Evolutionary conservation across 2,888 invertebrate species (phyloP).

Genomic region (Periphyllus acericola): DNA sequence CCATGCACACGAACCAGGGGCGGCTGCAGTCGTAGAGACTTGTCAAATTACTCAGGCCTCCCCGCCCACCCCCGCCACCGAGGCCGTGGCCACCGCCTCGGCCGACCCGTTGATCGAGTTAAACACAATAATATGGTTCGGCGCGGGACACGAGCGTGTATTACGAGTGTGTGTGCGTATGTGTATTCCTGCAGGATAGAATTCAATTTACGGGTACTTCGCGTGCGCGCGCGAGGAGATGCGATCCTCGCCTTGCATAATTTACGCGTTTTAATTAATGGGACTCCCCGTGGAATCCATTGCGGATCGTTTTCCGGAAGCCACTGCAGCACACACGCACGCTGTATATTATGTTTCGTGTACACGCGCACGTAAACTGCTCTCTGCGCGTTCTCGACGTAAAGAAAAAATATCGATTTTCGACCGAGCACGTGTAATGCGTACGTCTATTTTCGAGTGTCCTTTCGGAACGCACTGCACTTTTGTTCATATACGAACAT

Average conservation of each 20-base stretch:
- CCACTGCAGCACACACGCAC: not conserved
- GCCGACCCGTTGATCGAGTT: slow-evolving; percentile 23
- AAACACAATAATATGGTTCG: slow-evolving; percentile 32
- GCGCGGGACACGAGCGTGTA: not conserved
- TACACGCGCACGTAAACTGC: not conserved
- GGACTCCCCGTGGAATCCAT: slow-evolving; percentile 61
- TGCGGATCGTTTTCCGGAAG: slow-evolving; percentile 58
- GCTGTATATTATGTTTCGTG: too few species aligned
- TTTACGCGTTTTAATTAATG: slow-evolving; percentile 62
- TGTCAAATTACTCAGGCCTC: slow-evolving; percentile 31
- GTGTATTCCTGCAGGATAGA: slow-evolving; percentile 12
- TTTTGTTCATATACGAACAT: too few species aligned
- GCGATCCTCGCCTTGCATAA: slow-evolving; percentile 58
- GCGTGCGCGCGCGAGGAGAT: not conserved
- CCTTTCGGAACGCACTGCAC: not conserved
- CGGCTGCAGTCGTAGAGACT: not conserved
- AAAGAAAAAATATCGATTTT: not conserved
- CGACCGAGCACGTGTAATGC: not conserved
- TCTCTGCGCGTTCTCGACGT: not conserved
- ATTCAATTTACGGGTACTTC: slow-evolving; percentile 50
- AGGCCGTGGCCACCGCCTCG: not conserved
- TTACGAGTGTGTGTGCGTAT: not conserved
- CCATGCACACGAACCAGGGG: not conserved
- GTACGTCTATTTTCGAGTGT: not conserved
- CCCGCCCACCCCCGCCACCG: not conserved